phyloP scores from a whole-genome alignment of 2,888 invertebrate genomes.

The Drosophila mayaguana region DNA sequence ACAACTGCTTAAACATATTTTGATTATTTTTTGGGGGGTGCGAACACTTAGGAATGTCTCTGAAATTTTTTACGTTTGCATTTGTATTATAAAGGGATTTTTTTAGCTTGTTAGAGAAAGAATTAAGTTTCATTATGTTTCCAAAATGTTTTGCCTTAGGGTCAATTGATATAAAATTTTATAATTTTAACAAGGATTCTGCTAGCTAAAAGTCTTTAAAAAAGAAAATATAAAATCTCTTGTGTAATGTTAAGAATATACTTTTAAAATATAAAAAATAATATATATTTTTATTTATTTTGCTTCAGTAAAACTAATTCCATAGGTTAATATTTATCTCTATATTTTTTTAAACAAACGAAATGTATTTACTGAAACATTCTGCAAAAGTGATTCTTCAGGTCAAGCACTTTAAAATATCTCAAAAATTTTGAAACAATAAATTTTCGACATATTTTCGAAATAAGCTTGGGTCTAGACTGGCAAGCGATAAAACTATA shows the following conservation, averaged over 20 bases:
- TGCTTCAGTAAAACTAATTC: not conserved
- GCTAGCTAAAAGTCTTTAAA: too few species aligned
- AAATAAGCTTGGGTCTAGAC: conserved; percentile 8
- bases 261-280: not conserved
- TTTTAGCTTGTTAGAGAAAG: not conserved
- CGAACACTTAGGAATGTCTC: not conserved
- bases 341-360: too few species aligned
- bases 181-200: too few species aligned
- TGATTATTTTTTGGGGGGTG: not conserved
- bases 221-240: too few species aligned
- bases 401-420: conserved; percentile 1
- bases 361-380: not conserved
- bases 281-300: not conserved
- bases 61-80: not conserved
- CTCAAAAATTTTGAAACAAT: not conserved
- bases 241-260: not conserved
- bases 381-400: not conserved
- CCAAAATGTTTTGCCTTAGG: too few species aligned
- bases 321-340: not conserved
- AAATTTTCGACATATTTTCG: conserved; percentile 1
- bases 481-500: conserved; percentile 8
- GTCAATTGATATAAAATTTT: too few species aligned
- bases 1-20: not conserved
- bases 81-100: not conserved
- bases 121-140: too few species aligned